A percentile compares a stretch with the other conserved stretches of the same genome.
Conservation (phyloP, 2,888 invertebrate species). For the Stratiomys singularior region DNA sequence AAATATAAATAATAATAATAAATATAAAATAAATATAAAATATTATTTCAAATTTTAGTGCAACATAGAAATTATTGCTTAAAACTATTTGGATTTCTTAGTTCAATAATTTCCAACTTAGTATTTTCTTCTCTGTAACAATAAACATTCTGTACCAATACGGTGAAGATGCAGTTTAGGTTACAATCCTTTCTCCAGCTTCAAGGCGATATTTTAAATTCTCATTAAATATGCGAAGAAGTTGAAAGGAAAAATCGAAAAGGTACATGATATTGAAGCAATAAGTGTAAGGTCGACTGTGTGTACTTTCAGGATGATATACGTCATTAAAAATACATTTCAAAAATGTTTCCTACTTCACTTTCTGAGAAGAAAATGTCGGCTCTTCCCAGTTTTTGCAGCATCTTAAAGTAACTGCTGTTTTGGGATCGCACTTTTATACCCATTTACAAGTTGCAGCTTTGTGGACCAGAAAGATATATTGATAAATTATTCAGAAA, state of each 20-base stretch:
- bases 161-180: too few relatives aligned
- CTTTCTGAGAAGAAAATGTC: background rate
- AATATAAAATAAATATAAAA: too few relatives aligned
- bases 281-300: conserved; percentile 2
- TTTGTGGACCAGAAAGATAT: conserved; percentile 22
- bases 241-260: conserved; percentile 30
- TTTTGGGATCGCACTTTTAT: conserved; percentile 18
- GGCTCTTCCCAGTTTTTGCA: conserved; percentile 1
- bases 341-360: background rate
- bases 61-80: too few relatives aligned
- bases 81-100: too few relatives aligned
- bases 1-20: too few relatives aligned
- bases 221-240: conserved; percentile 27
- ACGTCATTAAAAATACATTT: conserved; percentile 44
- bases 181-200: too few relatives aligned
- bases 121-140: too few relatives aligned
- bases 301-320: conserved; percentile 26
- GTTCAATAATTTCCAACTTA: too few relatives aligned
- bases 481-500: conserved; percentile 41
- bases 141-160: too few relatives aligned
- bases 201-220: background rate
- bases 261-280: background rate
- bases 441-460: background rate
- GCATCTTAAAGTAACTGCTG: conserved; percentile 15
- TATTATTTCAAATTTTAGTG: too few relatives aligned